These are phyloP conservation scores for Mermis nigrescens DNA, from an alignment of 2,888 invertebrate species.

Conservation along the genomic window DNA sequence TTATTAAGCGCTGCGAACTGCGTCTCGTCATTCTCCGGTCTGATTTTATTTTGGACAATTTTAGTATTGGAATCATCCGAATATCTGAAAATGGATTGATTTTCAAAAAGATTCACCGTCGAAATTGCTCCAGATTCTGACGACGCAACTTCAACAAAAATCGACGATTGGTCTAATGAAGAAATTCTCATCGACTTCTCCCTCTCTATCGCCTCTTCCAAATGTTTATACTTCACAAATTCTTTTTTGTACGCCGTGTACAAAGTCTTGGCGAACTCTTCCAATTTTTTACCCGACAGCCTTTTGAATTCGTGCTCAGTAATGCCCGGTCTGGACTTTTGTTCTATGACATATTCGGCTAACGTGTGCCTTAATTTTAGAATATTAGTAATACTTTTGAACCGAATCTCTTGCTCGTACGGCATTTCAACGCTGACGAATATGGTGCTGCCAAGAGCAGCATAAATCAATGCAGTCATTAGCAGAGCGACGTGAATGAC, in stretches of 20 bases:
- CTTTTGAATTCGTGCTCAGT: conserved; percentile 15
- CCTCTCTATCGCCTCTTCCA: not conserved
- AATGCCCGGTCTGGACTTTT: conserved; percentile 18
- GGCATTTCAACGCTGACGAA: not conserved
- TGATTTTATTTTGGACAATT: too few species aligned
- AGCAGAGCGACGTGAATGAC: not conserved
- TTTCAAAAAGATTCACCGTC: too few species aligned
- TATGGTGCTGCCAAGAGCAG: not conserved
- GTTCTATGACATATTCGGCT: not conserved
- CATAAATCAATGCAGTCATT: not conserved
- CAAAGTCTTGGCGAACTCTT: conserved; percentile 23
- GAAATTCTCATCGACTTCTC: not conserved
- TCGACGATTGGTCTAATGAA: not conserved
- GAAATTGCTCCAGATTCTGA: too few species aligned
- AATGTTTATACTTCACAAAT: conserved; percentile 18
- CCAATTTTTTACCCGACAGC: conserved; percentile 14
- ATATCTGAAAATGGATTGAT: too few species aligned
- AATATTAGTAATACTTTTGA: not conserved
- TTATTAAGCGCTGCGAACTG: too few species aligned
- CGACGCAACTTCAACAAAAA: too few species aligned
- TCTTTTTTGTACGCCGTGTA: conserved; percentile 29
- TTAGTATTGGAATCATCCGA: too few species aligned
- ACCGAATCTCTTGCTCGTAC: not conserved
- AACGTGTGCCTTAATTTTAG: not conserved
- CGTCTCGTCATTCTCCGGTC: too few species aligned